Percentiles rank a stretch among this genome's conserved stretches.
Conservation (phyloP, 1,140 invertebrate genomes). For the Cydia strobilella region DNA sequence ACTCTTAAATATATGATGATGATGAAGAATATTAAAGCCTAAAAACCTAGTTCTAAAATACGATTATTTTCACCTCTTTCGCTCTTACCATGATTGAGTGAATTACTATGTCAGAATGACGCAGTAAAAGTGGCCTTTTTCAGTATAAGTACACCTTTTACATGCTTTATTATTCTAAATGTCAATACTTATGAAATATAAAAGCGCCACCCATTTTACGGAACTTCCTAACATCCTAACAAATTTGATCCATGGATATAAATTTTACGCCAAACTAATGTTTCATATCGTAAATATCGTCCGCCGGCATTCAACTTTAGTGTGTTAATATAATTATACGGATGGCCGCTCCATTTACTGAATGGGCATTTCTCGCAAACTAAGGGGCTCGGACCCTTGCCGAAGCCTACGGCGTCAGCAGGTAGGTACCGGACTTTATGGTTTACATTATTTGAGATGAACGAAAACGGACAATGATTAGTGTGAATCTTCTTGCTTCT, state of each 20-base stretch:
- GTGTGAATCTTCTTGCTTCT: no score
- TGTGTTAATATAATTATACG: constrained; percentile 15
- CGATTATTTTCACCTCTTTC: no score
- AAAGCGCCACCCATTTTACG: neutral
- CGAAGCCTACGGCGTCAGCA: constrained; percentile 2
- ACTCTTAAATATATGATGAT: no score
- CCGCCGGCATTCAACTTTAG: neutral
- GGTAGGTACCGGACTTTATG: neutral
- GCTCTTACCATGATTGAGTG: no score
- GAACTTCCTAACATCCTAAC: neutral
- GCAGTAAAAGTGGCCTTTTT: no score
- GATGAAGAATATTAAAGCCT: no score
- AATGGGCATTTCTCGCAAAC: constrained; percentile 1
- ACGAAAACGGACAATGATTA: no score
- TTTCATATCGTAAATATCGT: neutral
- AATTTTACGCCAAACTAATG: constrained; percentile 9
- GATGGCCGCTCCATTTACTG: neutral
- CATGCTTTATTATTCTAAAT: neutral
- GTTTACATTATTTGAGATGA: no score
- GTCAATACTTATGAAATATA: neutral
- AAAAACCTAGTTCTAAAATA: no score
- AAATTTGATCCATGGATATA: neutral
- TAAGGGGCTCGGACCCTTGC: neutral
- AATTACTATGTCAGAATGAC: no score
- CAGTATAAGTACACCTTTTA: no score